phyloP scores from a whole-genome alignment of 1,140 invertebrate species.

The Procambarus virginalis region DNA sequence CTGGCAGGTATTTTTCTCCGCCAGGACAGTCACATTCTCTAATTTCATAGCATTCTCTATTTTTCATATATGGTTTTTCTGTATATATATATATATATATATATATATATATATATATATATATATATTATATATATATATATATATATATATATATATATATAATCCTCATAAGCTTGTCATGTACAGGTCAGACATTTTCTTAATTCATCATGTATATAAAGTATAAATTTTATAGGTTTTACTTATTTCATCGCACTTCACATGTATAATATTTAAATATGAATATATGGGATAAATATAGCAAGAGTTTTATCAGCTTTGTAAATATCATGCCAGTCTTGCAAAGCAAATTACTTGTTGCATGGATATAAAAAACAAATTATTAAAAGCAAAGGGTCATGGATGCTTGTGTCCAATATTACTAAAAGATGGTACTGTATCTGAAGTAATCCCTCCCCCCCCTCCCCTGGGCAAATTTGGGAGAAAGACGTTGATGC shows the following conservation, averaged over 20 bases:
- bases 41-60: too few species aligned
- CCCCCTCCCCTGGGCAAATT: too few species aligned
- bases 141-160: too few species aligned
- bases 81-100: background rate
- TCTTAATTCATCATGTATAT: conserved; percentile 51
- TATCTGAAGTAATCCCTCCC: too few species aligned
- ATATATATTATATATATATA: too few species aligned
- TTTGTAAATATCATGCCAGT: conserved; percentile 63
- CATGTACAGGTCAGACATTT: conserved; percentile 57
- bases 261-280: conserved; percentile 67
- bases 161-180: conserved; percentile 44
- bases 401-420: conserved; percentile 12
- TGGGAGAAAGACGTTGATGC: too few species aligned
- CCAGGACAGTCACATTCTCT: too few species aligned
- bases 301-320: conserved; percentile 48
- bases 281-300: conserved; percentile 65
- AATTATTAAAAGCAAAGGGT: conserved; percentile 16
- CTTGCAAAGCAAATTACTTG: conserved; percentile 66
- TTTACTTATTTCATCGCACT: conserved; percentile 60
- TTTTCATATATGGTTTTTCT: too few species aligned
- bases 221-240: conserved; percentile 49
- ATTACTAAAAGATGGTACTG: background rate
- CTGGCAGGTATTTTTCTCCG: too few species aligned
- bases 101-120: conserved; percentile 31
- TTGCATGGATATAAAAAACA: conserved; percentile 57